Evolutionary conservation across 2,797 vertebrate genomes (phyloP).

Genomic region (Macropodus opercularis): DNA sequence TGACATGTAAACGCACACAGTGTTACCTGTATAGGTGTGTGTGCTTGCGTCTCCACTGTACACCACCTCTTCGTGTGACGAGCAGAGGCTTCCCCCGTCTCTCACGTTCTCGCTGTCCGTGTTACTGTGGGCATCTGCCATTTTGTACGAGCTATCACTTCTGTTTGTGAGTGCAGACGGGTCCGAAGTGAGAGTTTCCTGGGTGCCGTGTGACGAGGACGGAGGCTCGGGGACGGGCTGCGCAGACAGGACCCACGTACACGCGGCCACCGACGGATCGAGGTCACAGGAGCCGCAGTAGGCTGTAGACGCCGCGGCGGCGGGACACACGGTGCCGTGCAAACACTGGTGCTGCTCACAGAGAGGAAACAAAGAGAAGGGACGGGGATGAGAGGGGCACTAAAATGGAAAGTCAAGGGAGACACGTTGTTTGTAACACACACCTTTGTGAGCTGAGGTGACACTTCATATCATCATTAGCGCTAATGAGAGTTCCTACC

Average conservation of each 20-base stretch:
- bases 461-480: conserved; percentile 74
- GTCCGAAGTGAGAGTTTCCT: conserved; percentile 55
- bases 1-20: conserved; percentile 60
- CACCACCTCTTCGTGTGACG: conserved; percentile 81
- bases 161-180: conserved; percentile 21
- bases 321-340: conserved; percentile 82
- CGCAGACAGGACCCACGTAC: conserved; percentile 77
- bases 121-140: conserved; percentile 5
- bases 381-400: background rate
- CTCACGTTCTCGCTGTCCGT: conserved; percentile 10
- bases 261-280: conserved; percentile 78
- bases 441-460: conserved; percentile 7
- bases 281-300: conserved; percentile 89
- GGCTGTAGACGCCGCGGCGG: conserved; percentile 76
- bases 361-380: background rate
- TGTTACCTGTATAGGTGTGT: conserved; percentile 86
- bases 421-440: conserved; percentile 5
- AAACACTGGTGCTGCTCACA: conserved; percentile 80
- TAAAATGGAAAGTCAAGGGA: background rate
- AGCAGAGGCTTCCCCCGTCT: conserved; percentile 69
- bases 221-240: conserved; percentile 21
- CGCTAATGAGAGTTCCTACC: conserved; percentile 70
- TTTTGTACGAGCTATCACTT: conserved; percentile 26
- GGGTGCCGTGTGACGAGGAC: conserved; percentile 23
- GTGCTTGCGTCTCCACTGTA: conserved; percentile 78